Conservation (phyloP, 2,888 invertebrate genomes). For the Dryadula phaetusa region DNA sequence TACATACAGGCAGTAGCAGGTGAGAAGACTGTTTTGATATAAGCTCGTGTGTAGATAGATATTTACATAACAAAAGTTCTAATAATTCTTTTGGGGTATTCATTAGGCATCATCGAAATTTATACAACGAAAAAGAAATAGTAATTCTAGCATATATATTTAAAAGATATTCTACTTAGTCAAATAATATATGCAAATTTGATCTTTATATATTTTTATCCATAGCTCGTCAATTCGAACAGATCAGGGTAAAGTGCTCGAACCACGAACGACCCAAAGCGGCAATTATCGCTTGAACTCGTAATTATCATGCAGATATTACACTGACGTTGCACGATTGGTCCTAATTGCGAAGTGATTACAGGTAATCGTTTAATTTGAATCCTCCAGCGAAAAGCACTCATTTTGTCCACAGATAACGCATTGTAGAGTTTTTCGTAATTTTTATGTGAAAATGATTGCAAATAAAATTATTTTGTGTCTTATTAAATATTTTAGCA, state of each 20-base stretch:
- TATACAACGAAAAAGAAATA: no score
- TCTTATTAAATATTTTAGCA: neutral
- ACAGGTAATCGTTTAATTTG: slow-evolving; percentile 62
- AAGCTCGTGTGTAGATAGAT: no score
- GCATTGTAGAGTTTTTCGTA: neutral
- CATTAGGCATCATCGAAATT: no score
- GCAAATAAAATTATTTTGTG: neutral
- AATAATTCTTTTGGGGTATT: no score
- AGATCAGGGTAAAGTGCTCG: slow-evolving; percentile 44
- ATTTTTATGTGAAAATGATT: neutral
- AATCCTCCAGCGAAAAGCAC: slow-evolving; percentile 60
- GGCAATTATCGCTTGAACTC: slow-evolving; percentile 70
- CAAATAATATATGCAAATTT: neutral
- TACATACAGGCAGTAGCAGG: no score
- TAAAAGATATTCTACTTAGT: no score
- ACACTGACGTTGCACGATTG: slow-evolving; percentile 60
- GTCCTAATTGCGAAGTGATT: slow-evolving; percentile 71
- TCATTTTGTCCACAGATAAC: slow-evolving; percentile 40
- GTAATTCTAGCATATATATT: no score
- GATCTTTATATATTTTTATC: slow-evolving; percentile 3
- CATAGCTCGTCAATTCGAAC: slow-evolving; percentile 40
- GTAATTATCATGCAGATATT: slow-evolving; percentile 71
- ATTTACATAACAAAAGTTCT: no score
- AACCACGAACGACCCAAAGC: slow-evolving; percentile 62
- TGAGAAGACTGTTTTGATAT: no score